Conservation (phyloP, 1,140 invertebrate species). For the Ips nitidus region DNA sequence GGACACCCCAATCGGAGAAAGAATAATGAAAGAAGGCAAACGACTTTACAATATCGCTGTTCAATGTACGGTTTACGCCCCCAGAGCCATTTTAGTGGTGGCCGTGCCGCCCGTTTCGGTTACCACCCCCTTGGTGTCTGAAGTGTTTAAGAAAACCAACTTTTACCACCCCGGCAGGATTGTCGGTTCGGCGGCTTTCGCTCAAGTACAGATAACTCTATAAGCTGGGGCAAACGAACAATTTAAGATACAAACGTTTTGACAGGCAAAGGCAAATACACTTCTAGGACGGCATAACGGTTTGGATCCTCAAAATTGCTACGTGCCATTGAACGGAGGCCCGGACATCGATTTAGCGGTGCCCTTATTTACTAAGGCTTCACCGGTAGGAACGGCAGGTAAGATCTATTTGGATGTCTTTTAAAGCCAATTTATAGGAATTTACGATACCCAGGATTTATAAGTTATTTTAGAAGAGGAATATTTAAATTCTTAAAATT, state of each 20-base stretch:
- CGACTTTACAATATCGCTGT: conserved; percentile 41
- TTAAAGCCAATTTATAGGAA: no score
- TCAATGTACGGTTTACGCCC: conserved; percentile 43
- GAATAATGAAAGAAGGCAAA: conserved; percentile 42
- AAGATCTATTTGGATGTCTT: background rate
- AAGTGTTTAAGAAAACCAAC: conserved; percentile 45
- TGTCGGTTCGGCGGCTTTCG: conserved; percentile 43
- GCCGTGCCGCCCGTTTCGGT: conserved; percentile 45
- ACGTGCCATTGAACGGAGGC: conserved; percentile 47
- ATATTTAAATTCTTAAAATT: no score
- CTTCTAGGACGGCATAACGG: conserved; percentile 41
- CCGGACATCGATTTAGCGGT: conserved; percentile 47
- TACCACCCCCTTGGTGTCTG: conserved; percentile 41
- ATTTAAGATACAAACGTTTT: background rate
- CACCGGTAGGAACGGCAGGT: conserved; percentile 33
- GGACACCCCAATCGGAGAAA: conserved; percentile 33
- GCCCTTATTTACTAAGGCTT: conserved; percentile 45
- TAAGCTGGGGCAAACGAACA: conserved; percentile 4
- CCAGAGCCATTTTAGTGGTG: conserved; percentile 44
- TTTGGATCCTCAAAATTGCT: conserved; percentile 42
- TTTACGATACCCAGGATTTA: no score
- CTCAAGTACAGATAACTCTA: conserved; percentile 33
- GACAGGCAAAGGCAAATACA: conserved; percentile 42
- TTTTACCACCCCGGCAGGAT: conserved; percentile 51
- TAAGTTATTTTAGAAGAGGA: no score